Base-by-base conservation (phyloP, 2,113 vertebrate species). In the Hippopotamus amphibius region DNA sequence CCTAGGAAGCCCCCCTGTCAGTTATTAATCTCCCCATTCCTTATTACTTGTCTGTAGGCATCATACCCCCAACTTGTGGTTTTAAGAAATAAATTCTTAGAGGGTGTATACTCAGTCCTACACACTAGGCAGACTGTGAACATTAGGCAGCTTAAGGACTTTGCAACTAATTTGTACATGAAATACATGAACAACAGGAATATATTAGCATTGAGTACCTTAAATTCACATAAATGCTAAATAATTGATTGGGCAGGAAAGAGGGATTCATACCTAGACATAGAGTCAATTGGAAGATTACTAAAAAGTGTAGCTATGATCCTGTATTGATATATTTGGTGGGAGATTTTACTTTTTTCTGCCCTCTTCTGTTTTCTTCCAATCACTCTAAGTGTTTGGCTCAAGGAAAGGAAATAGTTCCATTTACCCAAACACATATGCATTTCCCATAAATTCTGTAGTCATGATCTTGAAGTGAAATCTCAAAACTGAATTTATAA, bases 401-500 rank as follows among this genome's bases (percentile, higher is more conserved):
- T 96, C 76, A 95, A 96, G 94, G 90, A 97, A 96, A 96, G 55
- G 61, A 93, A 96, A 93, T 93, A 30, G 41, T 77, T 95, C 55
- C 71, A 93, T 95, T 97, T 96, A 94, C 65, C 76, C 86, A 95
- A 96, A 97, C 55, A 95, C 81, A 69, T 68, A 88, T 41, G 68
- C 59, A 89, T 97, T 97, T 97, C 90, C 92, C 84, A 95, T 96
- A 79, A 98, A 81, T 83, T 93, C 93, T 93, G 86, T 37, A 88
- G 93, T 96, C 96, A 97, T 95, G 96, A 96, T 98, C 93, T 96
- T 96, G 93, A 96, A 97, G 88, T 74, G 57, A 97, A 97, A 97
- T 97, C 92, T 97, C 97, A 97, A 95, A 96, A 96, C 84, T 68
- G 95, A 96, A 96, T 98, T 97, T 97, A 96, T 96, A 95, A 97